Evolutionary conservation across 2,888 invertebrate species (phyloP), one percentile per base, ranked within the genome.

Genomic region (Pammene aurita): DNA sequence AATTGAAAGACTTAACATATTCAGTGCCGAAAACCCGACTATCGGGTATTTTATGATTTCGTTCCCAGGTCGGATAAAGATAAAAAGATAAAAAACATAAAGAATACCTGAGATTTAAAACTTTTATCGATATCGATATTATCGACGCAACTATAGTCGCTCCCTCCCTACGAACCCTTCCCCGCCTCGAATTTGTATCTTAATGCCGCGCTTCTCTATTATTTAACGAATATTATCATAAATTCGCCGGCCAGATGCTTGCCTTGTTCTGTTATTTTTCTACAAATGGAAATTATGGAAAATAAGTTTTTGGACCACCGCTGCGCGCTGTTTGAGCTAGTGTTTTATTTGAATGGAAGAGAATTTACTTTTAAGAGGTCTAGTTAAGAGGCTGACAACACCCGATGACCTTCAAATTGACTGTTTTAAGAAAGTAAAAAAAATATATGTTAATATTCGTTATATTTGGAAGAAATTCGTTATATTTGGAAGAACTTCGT

Each of bases 221-320:
- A 85, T 84, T 86, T 86, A 84, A 78, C 78, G 77, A 80, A 80
- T 84, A 82, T 84, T 81, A 82, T 78, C 81, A 81, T 81, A 84
- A 78, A 81, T 83, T 80, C 73, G 57, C 69, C 71, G 76, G 72
- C 56, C 66, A 61, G 69, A 69, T 69, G 68, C n/a, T 69, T 64
- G 54, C 48, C 38, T 35, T 71, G 68, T 70, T 74, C 66, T 26
- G 2, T 67, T 73, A 48, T 68, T 67, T 61, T 48, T 62, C n/a
- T 46, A 58, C 55, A 56, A 50, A 26, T 26, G 26, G 26, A 26
- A 26, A 26, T 26, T 26, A 62, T 41, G 62, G 48, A 38, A 38
- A 18, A 61, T 50, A 61, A 61, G 61, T 48, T 61, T 61, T 61
- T 9, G 10, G 11, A 18, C 18, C 48, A 48, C 11, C 9, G 13